Percentiles rank a stretch among this genome's conserved stretches.
These are phyloP conservation scores for Plectropomus leopardus DNA, from an alignment of 2,113 vertebrate genomes.

Conservation along the genomic window DNA sequence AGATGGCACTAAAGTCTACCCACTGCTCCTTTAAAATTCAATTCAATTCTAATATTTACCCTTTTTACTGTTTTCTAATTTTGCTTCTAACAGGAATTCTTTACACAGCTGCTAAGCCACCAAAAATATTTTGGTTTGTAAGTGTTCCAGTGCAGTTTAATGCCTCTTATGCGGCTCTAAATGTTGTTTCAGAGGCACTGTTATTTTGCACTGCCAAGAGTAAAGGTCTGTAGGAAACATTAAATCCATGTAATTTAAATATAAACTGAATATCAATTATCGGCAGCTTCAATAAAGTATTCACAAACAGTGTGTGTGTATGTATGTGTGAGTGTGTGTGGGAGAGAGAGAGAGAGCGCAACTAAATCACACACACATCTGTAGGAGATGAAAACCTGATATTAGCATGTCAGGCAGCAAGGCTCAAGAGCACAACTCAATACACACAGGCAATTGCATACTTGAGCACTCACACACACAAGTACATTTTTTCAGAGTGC, in stretches of 20 bases:
- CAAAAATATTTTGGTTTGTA: conserved; percentile 28
- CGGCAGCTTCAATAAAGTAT: conserved; percentile 30
- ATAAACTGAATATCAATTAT: conserved; percentile 45
- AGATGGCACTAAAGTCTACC: no score
- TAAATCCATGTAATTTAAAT: conserved; percentile 52
- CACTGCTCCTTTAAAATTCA: no score
- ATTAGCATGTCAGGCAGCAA: conserved; percentile 62
- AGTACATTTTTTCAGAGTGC: neutral
- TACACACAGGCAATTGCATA: conserved; percentile 21
- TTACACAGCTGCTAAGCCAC: conserved; percentile 22
- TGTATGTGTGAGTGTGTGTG: no score
- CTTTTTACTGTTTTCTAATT: conserved; percentile 4
- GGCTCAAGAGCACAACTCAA: conserved; percentile 37
- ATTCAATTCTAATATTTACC: neutral
- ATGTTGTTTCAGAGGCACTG: conserved; percentile 44
- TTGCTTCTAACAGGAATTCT: conserved; percentile 3
- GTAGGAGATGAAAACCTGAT: conserved; percentile 50
- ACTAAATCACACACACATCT: conserved; percentile 30
- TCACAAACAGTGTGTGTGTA: no score
- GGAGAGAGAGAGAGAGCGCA: neutral
- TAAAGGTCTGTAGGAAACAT: conserved; percentile 44
- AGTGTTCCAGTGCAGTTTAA: conserved; percentile 38
- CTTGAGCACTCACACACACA: conserved; percentile 11
- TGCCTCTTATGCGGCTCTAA: conserved; percentile 28
- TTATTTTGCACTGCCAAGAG: conserved; percentile 33